Percentiles rank a stretch among this genome's conserved stretches.
phyloP scores from a whole-genome alignment of 2,797 vertebrate species.

The Esox masquinongy region DNA sequence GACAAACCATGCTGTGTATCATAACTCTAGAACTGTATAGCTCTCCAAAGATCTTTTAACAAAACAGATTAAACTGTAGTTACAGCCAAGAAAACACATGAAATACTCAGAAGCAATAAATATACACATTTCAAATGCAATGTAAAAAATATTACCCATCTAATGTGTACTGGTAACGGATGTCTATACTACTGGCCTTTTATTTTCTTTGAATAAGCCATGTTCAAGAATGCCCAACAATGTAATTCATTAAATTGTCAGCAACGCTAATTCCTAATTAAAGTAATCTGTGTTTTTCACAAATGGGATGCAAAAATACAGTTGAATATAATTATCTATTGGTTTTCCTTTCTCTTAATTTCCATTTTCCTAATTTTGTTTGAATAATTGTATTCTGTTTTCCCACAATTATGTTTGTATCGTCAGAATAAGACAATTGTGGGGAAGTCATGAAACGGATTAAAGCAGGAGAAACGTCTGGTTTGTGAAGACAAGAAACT shows the following conservation, averaged over 20 bases:
- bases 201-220: not conserved
- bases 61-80: too few relatives aligned
- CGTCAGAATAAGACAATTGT: slow-evolving; percentile 45
- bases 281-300: not conserved
- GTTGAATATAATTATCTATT: slow-evolving; percentile 43
- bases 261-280: slow-evolving; percentile 26
- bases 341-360: slow-evolving; percentile 33
- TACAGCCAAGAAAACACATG: too few relatives aligned
- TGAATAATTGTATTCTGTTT: slow-evolving; percentile 57
- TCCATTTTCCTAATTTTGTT: slow-evolving; percentile 38
- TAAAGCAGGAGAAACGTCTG: slow-evolving; percentile 50
- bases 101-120: too few relatives aligned
- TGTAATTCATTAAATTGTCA: not conserved
- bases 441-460: slow-evolving; percentile 52
- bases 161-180: not conserved
- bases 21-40: too few relatives aligned
- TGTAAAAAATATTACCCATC: too few relatives aligned
- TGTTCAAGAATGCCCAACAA: not conserved
- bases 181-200: not conserved
- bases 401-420: slow-evolving; percentile 45
- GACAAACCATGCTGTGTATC: too few relatives aligned
- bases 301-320: slow-evolving; percentile 37
- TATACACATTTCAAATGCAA: too few relatives aligned
- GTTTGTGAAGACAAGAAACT: slow-evolving; percentile 56
- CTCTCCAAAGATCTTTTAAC: too few relatives aligned